Evolutionary conservation across 2,888 invertebrate species (phyloP).

Genomic region (Alcis repandata): DNA sequence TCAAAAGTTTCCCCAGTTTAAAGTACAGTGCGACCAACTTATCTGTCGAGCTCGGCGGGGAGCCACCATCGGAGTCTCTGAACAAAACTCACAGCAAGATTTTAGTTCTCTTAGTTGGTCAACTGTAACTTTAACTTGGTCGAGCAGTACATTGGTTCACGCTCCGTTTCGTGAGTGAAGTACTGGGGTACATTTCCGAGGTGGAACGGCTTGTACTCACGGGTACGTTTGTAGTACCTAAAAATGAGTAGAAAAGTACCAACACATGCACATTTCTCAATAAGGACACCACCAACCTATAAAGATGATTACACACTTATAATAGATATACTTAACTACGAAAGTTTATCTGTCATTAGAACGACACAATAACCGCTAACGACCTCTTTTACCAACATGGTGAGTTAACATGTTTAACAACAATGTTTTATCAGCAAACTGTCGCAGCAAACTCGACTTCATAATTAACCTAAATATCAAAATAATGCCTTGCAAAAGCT

Average conservation of each 20-base stretch:
- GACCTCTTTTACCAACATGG: too few relatives aligned
- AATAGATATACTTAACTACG: too few relatives aligned
- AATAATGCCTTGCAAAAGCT: neutral
- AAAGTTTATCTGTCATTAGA: too few relatives aligned
- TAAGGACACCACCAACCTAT: too few relatives aligned
- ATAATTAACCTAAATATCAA: neutral
- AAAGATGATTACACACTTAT: too few relatives aligned
- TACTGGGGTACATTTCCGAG: conserved; percentile 37
- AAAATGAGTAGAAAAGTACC: too few relatives aligned
- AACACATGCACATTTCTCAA: too few relatives aligned
- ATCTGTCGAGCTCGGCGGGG: neutral
- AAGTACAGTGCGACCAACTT: conserved; percentile 15
- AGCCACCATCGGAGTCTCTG: neutral
- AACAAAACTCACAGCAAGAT: neutral
- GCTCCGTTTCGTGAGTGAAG: conserved; percentile 42
- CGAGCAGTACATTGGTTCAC: conserved; percentile 46
- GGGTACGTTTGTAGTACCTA: conserved; percentile 21
- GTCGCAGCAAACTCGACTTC: too few relatives aligned
- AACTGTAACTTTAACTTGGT: neutral
- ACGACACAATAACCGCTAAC: too few relatives aligned
- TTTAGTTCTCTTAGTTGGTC: neutral
- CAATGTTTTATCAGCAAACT: too few relatives aligned
- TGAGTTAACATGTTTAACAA: too few relatives aligned
- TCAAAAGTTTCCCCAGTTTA: conserved; percentile 60
- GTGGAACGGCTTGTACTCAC: conserved; percentile 28